Conservation (phyloP, 2,888 invertebrate genomes). For the Andricus quercusramuli region DNA sequence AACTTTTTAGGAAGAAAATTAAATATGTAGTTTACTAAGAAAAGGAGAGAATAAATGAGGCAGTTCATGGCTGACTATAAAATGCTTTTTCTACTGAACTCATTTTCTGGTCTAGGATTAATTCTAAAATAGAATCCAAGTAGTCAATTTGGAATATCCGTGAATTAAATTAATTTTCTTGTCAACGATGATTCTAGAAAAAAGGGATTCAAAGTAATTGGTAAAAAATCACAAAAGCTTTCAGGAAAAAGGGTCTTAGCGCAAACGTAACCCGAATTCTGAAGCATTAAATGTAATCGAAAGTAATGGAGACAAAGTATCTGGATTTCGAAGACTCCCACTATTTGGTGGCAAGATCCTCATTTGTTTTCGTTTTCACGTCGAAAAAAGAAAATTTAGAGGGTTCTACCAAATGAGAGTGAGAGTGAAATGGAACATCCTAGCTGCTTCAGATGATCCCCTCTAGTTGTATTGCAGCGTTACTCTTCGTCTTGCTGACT, state of each 20-base stretch:
- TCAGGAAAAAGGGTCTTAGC: neutral
- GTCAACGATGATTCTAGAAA: neutral
- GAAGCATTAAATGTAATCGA: conserved; percentile 14
- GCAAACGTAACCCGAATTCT: conserved; percentile 8
- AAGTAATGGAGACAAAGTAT: conserved; percentile 25
- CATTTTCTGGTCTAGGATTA: no score
- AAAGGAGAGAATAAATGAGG: no score
- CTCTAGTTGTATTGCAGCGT: conserved; percentile 23
- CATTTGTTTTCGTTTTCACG: conserved; percentile 33
- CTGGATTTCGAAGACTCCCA: neutral
- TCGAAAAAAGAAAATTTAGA: neutral
- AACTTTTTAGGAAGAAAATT: no score
- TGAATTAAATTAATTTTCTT: neutral
- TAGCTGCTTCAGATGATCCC: conserved; percentile 1
- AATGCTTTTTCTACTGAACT: no score
- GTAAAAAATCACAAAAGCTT: neutral
- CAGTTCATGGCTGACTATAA: no score
- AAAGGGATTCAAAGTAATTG: neutral
- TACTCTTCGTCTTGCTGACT: conserved; percentile 9
- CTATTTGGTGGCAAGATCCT: conserved; percentile 1
- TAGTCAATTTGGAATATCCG: neutral
- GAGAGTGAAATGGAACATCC: conserved; percentile 12
- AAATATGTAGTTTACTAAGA: no score
- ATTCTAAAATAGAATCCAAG: neutral
- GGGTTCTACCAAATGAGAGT: conserved; percentile 8